Percentiles rank a stretch among this genome's conserved stretches.
Evolutionary conservation across 53 echinoderm and acorn worm species (phyloP).

Genomic region (Zoroaster sp.): DNA sequence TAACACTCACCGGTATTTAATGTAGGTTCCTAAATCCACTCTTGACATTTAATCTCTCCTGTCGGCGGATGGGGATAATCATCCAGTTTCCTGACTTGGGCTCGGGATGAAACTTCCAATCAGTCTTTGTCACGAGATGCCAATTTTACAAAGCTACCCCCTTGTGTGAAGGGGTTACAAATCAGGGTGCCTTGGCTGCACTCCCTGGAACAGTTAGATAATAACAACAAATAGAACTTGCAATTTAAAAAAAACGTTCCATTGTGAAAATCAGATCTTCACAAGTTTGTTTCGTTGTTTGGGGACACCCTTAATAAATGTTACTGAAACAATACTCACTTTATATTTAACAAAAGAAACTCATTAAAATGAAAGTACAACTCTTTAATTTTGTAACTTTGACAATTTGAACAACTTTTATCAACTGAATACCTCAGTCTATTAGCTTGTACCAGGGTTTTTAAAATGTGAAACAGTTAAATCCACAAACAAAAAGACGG

Average conservation of each 20-base stretch:
- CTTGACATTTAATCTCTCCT: conserved; percentile 38
- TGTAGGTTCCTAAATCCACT: conserved; percentile 20
- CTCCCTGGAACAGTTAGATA: background rate
- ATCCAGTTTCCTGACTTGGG: conserved; percentile 41
- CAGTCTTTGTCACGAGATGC: conserved; percentile 59
- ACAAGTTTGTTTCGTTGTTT: background rate
- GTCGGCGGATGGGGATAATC: conserved; percentile 53
- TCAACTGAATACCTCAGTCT: background rate
- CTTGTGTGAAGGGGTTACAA: conserved; percentile 26
- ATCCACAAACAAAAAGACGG: background rate
- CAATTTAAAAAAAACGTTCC: background rate
- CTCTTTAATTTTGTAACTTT: background rate
- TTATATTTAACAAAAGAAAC: background rate
- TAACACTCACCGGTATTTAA: conserved; percentile 37
- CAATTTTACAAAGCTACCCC: conserved; percentile 23
- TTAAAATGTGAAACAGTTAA: background rate
- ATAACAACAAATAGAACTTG: background rate
- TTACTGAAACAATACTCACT: background rate
- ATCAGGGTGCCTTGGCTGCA: background rate
- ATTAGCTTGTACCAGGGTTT: background rate
- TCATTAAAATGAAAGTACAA: background rate
- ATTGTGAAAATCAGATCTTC: background rate
- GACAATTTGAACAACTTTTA: background rate
- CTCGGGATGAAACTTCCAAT: conserved; percentile 49
- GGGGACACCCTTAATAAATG: background rate